Evolutionary conservation across 1,140 invertebrate species (phyloP).

Genomic region (Galleria mellonella): DNA sequence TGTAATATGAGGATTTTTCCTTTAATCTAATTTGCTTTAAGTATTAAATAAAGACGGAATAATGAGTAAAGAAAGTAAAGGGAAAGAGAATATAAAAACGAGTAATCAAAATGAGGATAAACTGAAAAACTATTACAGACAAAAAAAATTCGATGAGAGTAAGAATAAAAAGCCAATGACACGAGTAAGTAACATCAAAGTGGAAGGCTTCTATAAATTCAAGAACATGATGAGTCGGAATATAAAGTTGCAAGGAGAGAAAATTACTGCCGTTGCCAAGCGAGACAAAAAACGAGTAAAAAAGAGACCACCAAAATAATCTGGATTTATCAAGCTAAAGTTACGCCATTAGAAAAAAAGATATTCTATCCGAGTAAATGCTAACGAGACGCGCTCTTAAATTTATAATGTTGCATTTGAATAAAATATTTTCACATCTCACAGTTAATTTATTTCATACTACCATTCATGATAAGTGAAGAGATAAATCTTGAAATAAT

Average conservation of each 20-base stretch:
- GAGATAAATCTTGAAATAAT: too few species aligned
- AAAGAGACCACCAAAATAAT: constrained; percentile 23
- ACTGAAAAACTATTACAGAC: constrained; percentile 4
- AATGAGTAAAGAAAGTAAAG: constrained; percentile 22
- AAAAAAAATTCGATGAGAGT: constrained; percentile 2
- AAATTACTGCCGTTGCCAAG: constrained; percentile 9
- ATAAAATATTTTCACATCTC: too few species aligned
- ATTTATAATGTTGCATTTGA: too few species aligned
- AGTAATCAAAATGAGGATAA: constrained; percentile 13
- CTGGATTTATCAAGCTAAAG: constrained; percentile 18
- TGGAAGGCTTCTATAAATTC: constrained; percentile 29
- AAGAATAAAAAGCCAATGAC: constrained; percentile 9
- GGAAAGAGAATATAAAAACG: constrained; percentile 9
- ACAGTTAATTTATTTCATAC: too few species aligned
- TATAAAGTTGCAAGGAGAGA: constrained; percentile 16
- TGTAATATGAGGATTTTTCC: constrained; percentile 12
- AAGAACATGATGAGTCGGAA: constrained; percentile 27
- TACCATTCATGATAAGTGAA: too few species aligned
- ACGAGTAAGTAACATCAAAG: constrained; percentile 21
- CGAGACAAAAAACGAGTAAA: constrained; percentile 17
- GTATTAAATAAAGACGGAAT: constrained; percentile 19
- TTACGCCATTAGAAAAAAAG: constrained; percentile 3
- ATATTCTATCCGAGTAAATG: constrained; percentile 19
- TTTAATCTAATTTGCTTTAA: not conserved
- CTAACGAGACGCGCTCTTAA: constrained; percentile 18